These are phyloP conservation scores for Myotis lucifugus DNA, from an alignment of 2,113 vertebrate species.

Conservation along the genomic window DNA sequence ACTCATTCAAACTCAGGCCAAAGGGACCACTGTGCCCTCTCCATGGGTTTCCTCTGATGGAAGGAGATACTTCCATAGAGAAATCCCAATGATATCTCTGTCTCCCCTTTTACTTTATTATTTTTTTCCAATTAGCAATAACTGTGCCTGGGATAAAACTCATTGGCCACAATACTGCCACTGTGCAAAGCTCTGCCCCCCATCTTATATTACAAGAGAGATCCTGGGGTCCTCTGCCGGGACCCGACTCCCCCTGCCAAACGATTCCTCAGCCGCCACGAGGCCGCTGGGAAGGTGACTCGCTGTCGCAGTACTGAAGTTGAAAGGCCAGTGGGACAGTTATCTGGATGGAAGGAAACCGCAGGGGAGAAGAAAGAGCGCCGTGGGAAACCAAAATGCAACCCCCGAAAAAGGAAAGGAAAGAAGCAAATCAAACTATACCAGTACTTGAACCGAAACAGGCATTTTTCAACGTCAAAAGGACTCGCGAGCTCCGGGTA, in stretches of 20 bases:
- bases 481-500: conserved; percentile 52
- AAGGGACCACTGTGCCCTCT: too few relatives aligned
- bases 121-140: too few relatives aligned
- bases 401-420: conserved; percentile 16
- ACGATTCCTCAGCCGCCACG: neutral
- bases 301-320: neutral
- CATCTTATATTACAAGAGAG: neutral
- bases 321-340: neutral
- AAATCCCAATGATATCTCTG: neutral
- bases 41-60: too few relatives aligned
- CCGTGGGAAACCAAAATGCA: neutral
- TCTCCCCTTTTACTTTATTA: neutral
- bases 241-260: neutral
- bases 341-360: neutral
- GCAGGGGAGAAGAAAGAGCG: neutral
- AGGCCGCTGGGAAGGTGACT: neutral
- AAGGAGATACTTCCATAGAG: neutral
- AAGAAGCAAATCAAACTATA: conserved; percentile 25
- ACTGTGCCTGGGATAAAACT: too few relatives aligned
- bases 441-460: conserved; percentile 56
- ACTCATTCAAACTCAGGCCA: neutral
- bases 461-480: conserved; percentile 61
- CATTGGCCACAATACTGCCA: too few relatives aligned
- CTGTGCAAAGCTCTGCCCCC: too few relatives aligned
- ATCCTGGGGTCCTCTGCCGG: neutral